Evolutionary conservation across 2,888 invertebrate genomes (phyloP).

Genomic region (Acleris cristana): DNA sequence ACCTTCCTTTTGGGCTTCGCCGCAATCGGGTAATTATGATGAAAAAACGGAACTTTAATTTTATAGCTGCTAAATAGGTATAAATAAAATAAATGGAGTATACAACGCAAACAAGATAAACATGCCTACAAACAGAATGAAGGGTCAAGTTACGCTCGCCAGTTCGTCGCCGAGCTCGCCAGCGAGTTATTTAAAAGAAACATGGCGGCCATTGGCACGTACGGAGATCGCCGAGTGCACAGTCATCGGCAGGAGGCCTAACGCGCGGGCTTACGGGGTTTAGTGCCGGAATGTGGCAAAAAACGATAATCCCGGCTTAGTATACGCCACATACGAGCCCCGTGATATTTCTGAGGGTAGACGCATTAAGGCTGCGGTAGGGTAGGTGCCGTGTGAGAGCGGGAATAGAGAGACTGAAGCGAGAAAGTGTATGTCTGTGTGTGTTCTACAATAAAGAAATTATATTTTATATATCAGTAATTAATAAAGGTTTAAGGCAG

Average conservation of each 20-base stretch:
- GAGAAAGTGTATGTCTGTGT: not conserved
- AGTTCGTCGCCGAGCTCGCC: too few relatives aligned
- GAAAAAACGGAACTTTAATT: too few relatives aligned
- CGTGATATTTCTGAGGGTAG: constrained; percentile 40
- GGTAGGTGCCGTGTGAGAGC: constrained; percentile 2
- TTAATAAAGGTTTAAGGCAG: not conserved
- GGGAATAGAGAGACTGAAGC: not conserved
- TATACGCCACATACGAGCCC: constrained; percentile 32
- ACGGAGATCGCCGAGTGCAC: constrained; percentile 19
- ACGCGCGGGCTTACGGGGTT: constrained; percentile 36
- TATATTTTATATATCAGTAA: not conserved
- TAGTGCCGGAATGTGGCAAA: constrained; percentile 39
- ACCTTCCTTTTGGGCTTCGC: too few relatives aligned
- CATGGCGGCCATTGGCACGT: constrained; percentile 9
- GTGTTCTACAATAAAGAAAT: not conserved
- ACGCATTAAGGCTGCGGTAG: constrained; percentile 28
- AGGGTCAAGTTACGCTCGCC: too few relatives aligned
- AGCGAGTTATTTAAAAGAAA: not conserved
- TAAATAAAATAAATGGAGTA: too few relatives aligned
- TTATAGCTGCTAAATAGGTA: too few relatives aligned
- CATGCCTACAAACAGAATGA: too few relatives aligned
- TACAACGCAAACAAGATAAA: too few relatives aligned
- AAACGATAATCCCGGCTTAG: constrained; percentile 41
- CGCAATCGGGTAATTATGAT: too few relatives aligned
- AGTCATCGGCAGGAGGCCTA: constrained; percentile 20